Percentiles rank a stretch among this genome's conserved stretches.
Evolutionary conservation across 2,888 invertebrate species (phyloP).

Genomic region (Caenorhabditis panamensis): DNA sequence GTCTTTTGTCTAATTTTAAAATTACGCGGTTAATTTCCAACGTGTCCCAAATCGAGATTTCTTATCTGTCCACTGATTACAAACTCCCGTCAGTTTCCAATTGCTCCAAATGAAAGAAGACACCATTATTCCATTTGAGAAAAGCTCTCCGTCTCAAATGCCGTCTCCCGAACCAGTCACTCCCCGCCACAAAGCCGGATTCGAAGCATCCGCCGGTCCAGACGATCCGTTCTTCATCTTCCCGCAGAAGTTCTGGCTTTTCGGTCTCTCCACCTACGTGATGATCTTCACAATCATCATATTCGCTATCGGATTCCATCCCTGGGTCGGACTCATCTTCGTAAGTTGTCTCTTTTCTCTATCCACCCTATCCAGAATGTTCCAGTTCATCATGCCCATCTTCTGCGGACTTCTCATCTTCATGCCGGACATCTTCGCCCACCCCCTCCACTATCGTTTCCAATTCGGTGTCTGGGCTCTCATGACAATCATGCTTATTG

Average conservation of each 20-base stretch:
- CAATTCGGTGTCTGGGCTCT: not conserved
- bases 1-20: too few relatives aligned
- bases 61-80: not conserved
- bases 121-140: not conserved
- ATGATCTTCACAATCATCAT: conserved; percentile 3
- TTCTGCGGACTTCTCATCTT: conserved; percentile 3
- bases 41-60: not conserved
- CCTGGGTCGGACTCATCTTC: not conserved
- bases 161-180: not conserved
- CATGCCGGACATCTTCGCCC: conserved; percentile 3
- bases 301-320: not conserved
- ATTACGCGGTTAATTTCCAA: too few relatives aligned
- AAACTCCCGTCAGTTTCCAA: not conserved
- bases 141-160: not conserved
- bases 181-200: not conserved
- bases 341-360: not conserved
- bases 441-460: not conserved
- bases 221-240: not conserved
- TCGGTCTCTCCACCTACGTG: not conserved
- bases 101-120: not conserved
- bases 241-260: not conserved
- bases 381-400: conserved; percentile 6
- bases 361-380: not conserved
- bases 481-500: not conserved
- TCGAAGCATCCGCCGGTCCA: conserved; percentile 9